A percentile compares a stretch with the other conserved stretches of the same genome.
Conservation (phyloP, 1,140 invertebrate species). For the Micrasema longulum region DNA sequence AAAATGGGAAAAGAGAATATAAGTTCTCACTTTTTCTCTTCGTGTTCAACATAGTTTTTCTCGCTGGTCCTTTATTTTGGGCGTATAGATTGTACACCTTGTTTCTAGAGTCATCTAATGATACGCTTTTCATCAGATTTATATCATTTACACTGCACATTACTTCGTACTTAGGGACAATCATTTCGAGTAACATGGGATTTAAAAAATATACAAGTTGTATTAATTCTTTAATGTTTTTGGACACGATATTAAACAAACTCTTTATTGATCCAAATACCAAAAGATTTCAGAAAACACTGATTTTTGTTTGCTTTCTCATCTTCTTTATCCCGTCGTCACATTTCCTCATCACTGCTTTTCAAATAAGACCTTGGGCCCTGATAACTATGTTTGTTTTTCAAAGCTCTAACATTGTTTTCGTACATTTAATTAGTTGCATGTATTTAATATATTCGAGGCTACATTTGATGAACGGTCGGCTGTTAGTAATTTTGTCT, state of each 20-base stretch:
- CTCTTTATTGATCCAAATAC: neutral
- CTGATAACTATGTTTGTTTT: neutral
- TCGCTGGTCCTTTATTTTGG: neutral
- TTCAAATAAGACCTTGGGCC: neutral
- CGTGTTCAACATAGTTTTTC: neutral
- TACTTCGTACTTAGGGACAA: neutral
- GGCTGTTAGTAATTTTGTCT: neutral
- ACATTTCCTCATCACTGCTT: neutral
- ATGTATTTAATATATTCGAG: conserved; percentile 3
- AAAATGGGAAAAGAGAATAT: neutral
- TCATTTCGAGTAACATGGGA: neutral
- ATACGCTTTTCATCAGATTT: neutral
- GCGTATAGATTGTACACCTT: neutral
- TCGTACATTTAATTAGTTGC: neutral
- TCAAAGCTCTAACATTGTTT: neutral
- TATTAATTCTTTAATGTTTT: neutral
- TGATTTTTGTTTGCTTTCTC: too few relatives aligned
- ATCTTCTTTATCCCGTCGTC: too few relatives aligned
- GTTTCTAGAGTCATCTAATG: neutral
- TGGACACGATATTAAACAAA: neutral
- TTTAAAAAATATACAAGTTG: neutral
- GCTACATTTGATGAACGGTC: neutral
- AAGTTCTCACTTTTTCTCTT: neutral
- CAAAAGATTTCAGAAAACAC: neutral
- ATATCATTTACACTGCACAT: neutral